A percentile compares a stretch with the other conserved stretches of the same genome.
These are phyloP conservation scores for Cydia splendana DNA, from an alignment of 1,140 invertebrate genomes.

Conservation along the genomic window DNA sequence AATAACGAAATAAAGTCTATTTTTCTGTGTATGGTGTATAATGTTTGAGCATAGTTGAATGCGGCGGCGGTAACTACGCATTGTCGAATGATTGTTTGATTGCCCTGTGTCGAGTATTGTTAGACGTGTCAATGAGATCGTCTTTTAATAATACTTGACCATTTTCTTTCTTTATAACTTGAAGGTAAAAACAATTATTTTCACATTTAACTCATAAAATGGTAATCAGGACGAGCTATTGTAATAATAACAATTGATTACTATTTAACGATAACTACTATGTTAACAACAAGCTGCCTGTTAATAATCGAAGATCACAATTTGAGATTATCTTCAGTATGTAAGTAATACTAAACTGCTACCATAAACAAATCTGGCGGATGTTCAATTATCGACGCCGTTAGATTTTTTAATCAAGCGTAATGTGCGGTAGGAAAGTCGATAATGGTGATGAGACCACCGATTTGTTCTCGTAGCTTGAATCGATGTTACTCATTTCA, in stretches of 20 bases:
- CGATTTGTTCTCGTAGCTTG: slow-evolving; percentile 20
- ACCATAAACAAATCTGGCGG: neutral
- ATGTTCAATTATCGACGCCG: neutral
- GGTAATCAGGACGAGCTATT: too few relatives aligned
- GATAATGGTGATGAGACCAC: slow-evolving; percentile 9
- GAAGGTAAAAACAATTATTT: neutral
- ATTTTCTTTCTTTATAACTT: neutral
- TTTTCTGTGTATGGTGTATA: neutral
- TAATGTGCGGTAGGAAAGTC: slow-evolving; percentile 13
- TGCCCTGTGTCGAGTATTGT: slow-evolving; percentile 13
- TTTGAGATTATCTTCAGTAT: neutral
- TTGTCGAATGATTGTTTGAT: slow-evolving; percentile 23
- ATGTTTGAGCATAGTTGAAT: neutral
- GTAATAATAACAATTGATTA: neutral
- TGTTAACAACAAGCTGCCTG: neutral
- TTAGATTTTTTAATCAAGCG: slow-evolving; percentile 26
- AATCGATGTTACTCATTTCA: slow-evolving; percentile 5
- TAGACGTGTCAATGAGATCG: slow-evolving; percentile 18
- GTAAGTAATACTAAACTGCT: neutral
- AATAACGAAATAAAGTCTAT: neutral
- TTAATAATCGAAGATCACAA: neutral
- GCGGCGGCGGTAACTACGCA: slow-evolving; percentile 16
- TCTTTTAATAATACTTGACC: neutral
- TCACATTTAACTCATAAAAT: too few relatives aligned
- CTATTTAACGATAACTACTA: neutral